Evolutionary conservation across 2,888 invertebrate species (phyloP).

Genomic region (Macrophya annulata): DNA sequence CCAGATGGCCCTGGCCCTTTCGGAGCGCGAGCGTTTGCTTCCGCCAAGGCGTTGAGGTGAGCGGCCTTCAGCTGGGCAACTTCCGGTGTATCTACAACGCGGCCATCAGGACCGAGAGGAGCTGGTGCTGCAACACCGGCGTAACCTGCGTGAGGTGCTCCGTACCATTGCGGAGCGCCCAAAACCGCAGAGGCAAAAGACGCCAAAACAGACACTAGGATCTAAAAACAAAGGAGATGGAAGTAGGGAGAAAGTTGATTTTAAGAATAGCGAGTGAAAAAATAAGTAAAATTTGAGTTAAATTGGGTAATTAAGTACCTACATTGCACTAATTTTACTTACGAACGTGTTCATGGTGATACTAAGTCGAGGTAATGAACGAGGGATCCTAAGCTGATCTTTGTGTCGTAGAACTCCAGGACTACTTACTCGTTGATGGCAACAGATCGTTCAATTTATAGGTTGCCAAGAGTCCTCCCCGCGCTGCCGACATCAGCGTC

Average conservation of each 20-base stretch:
- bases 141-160: constrained; percentile 65
- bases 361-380: background rate
- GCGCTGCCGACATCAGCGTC: constrained; percentile 62
- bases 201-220: constrained; percentile 65
- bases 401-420: constrained; percentile 61
- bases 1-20: constrained; percentile 64
- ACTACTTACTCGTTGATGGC: constrained; percentile 67
- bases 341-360: constrained; percentile 46
- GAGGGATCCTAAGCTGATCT: constrained; percentile 43
- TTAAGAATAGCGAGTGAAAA: background rate
- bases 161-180: constrained; percentile 74
- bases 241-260: background rate
- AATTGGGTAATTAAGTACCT: too few relatives aligned
- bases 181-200: constrained; percentile 64
- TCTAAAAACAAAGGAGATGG: constrained; percentile 61
- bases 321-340: constrained; percentile 34
- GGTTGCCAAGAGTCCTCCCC: constrained; percentile 59
- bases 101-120: constrained; percentile 74
- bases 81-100: constrained; percentile 77
- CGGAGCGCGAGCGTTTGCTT: constrained; percentile 76
- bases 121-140: constrained; percentile 67
- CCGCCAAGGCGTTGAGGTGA: constrained; percentile 74
- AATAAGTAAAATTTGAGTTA: background rate
- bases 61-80: constrained; percentile 75
- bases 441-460: constrained; percentile 74